Base-by-base conservation (phyloP, 2,888 invertebrate genomes). In the Zygogramma bicolorata region DNA sequence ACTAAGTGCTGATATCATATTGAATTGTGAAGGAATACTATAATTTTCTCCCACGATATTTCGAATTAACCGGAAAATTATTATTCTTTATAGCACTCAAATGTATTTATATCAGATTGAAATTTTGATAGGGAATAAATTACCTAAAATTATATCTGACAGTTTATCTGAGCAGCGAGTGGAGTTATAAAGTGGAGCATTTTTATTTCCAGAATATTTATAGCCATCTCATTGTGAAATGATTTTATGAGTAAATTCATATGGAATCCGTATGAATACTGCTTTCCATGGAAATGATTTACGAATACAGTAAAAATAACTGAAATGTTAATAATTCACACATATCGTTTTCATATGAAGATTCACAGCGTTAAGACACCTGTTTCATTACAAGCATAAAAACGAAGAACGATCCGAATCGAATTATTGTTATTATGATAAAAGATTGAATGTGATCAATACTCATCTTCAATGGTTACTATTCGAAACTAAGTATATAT, bases 121-220 rank as follows among this genome's bases (percentile, higher is more conserved):
- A 42, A 42, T 42, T 42, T 18, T 15, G 13, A 42, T n/a, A 7
- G 18, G 18, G 6, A n/a, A 42, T 15, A 42, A 42, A 42, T 38
- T 15, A 42, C 15, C 42, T 15, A 42, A 7, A 42, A n/a, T 42
- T n/a, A 42, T 42, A 15, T 42, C 42, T 15, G 42, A 65, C 63
- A n/a, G n/a, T 42, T 15, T n/a, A 42, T 42, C n/a, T 6, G 42
- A 65, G 66, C 57, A 60, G 70, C 65, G 71, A 74, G 62, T 69
- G 65, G 61, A 68, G 75, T 68, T 73, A 71, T 75, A 73, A 73
- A 75, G 69, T 63, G 65, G 58, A 46, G 62, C 65, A 58, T 75
- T 75, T 75, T 72, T 72, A 70, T 75, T 65, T 65, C 46, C 27
- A 57, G 58, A 71, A 75, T 73, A 59, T 75, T 75, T 75, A 75